A percentile compares a stretch with the other conserved stretches of the same genome.
Evolutionary conservation across 1,140 invertebrate species (phyloP).

Genomic region (Uloborus diversus): DNA sequence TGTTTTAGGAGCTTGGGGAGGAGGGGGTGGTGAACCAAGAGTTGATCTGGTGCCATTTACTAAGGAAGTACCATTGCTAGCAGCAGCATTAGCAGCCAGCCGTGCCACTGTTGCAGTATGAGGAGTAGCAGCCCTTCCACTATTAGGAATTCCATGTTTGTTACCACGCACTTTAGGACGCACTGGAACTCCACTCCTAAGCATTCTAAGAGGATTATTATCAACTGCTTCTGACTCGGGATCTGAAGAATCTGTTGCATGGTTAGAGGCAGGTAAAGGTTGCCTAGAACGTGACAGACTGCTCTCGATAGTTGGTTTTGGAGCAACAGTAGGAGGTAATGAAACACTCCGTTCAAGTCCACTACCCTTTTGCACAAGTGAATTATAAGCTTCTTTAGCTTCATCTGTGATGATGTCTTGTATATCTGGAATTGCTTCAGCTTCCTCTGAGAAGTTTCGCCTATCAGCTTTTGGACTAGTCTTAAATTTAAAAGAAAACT

Average conservation of each 20-base stretch:
- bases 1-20: constrained; percentile 38
- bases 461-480: constrained; percentile 74
- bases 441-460: constrained; percentile 88
- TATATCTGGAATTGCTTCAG: constrained; percentile 82
- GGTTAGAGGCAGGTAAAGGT: neutral
- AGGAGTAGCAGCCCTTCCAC: constrained; percentile 53
- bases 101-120: constrained; percentile 59
- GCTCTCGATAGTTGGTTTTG: constrained; percentile 16
- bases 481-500: constrained; percentile 86
- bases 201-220: constrained; percentile 77
- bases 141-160: constrained; percentile 65
- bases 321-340: constrained; percentile 15
- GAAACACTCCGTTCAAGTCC: constrained; percentile 39
- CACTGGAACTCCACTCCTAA: constrained; percentile 74
- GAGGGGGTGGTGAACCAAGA: constrained; percentile 57
- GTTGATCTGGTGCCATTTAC: constrained; percentile 26
- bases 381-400: constrained; percentile 89
- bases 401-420: constrained; percentile 69
- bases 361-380: constrained; percentile 80
- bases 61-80: constrained; percentile 12
- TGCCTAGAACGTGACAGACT: neutral
- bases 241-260: constrained; percentile 18
- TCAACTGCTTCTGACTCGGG: constrained; percentile 65
- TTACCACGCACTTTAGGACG: constrained; percentile 71
- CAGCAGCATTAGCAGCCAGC: constrained; percentile 43